These are phyloP conservation scores for Enteromius thamalakanensis DNA, from an alignment of 2,797 vertebrate species.

Conservation along the genomic window DNA sequence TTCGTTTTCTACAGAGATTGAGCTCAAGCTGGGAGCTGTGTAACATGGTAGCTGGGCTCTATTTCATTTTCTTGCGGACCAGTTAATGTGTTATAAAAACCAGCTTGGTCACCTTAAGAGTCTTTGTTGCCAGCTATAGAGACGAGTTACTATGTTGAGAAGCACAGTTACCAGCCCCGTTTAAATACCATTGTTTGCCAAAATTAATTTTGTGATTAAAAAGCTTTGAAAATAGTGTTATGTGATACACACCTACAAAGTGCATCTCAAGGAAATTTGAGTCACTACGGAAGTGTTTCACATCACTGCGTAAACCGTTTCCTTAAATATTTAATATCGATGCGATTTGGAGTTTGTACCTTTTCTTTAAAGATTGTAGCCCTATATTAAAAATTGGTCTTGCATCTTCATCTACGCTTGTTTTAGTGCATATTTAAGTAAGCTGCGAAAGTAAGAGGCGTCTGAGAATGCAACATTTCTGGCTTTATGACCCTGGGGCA, in stretches of 20 bases:
- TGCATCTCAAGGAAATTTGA: neutral
- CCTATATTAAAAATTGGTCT: neutral
- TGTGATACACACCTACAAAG: neutral
- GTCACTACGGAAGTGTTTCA: conserved; percentile 11
- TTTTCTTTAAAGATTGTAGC: neutral
- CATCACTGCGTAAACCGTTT: neutral
- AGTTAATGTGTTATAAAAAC: neutral
- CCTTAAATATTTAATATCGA: neutral
- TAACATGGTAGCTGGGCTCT: neutral
- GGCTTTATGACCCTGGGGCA: conserved; percentile 51
- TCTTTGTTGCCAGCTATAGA: neutral
- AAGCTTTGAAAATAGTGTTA: neutral
- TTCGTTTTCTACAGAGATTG: neutral
- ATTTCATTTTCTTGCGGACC: neutral
- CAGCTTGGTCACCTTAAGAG: neutral
- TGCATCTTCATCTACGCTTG: neutral
- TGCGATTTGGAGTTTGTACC: neutral
- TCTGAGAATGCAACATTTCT: neutral
- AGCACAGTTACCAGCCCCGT: neutral
- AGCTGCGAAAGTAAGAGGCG: neutral
- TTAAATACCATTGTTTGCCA: neutral
- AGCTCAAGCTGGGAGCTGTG: neutral
- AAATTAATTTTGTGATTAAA: neutral
- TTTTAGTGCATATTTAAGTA: neutral
- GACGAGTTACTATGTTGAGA: neutral